phyloP scores from a whole-genome alignment of 2,113 vertebrate species.

The Gadus macrocephalus region DNA sequence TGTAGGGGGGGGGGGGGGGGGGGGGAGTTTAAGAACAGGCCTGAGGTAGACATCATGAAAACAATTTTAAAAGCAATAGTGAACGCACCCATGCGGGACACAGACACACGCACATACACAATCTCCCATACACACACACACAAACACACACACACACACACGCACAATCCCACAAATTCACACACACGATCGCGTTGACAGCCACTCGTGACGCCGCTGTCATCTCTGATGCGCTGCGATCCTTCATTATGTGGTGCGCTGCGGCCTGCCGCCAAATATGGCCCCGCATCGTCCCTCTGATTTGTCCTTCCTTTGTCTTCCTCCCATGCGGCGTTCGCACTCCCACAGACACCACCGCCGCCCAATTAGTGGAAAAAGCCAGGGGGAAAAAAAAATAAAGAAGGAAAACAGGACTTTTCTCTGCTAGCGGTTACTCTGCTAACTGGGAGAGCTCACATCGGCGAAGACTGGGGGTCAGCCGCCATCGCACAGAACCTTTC shows the following conservation, averaged over 20 bases:
- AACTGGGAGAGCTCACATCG: too few species aligned
- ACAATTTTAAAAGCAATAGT: not conserved
- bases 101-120: not conserved
- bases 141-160: too few species aligned
- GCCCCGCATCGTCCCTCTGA: constrained; percentile 27
- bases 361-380: too few species aligned
- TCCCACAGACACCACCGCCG: constrained; percentile 3
- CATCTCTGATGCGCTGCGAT: constrained; percentile 6
- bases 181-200: too few species aligned
- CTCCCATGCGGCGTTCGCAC: constrained; percentile 16
- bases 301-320: constrained; percentile 17
- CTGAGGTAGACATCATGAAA: not conserved
- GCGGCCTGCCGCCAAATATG: constrained; percentile 22
- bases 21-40: not conserved
- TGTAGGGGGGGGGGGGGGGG: too few species aligned
- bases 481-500: too few species aligned
- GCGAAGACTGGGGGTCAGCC: too few species aligned
- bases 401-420: too few species aligned
- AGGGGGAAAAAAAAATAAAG: too few species aligned
- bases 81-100: not conserved
- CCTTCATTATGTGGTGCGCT: not conserved
- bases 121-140: too few species aligned
- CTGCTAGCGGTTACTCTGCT: too few species aligned
- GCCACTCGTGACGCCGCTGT: constrained; percentile 1
- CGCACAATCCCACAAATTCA: too few species aligned